Base-by-base conservation (phyloP, 2,888 invertebrate genomes). In the Epistrophella euchroma region DNA sequence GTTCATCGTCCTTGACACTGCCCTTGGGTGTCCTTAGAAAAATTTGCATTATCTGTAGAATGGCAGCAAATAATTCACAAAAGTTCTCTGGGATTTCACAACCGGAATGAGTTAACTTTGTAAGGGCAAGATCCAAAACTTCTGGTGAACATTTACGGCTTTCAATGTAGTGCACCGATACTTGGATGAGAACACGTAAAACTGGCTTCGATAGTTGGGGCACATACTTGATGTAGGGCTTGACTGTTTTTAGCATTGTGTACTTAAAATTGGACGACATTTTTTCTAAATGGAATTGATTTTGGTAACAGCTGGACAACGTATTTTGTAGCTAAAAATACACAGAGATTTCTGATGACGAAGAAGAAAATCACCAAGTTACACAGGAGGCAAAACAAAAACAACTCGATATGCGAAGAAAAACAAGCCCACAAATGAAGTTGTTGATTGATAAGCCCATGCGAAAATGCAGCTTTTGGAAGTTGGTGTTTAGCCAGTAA, bases 41-140 rank as follows among this genome's bases (percentile, higher is more conserved):
- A 62, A 92, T 90, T 90, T 92, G 93, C 89, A 94, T 91, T 89
- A 94, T 93, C 76, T 91, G 91, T 60, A 93, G 90, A 50, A 94
- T 90, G 22, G 93, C 93, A 4, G 93, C 92, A 88, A 93, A 94
- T 72, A 94, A 91, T 89, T 94, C 93, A 78, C 93, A 93, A 81
- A 94, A 91, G 82, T 93, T 91, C 64, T 91, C 91, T 15, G 93
- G 93, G 47, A 92, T 91, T 82, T 91, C 90, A 75, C 91, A 91
- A 0, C 92, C 92, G n/a, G 91, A 90, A 88, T 92, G 91, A 76
- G 91, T 91, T 6, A 93, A 87, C 88, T 92, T 92, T 60, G 91
- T 92, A 25, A 92, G 87, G 17, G 93, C 92, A 58, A 92, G 88
- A 55, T 92, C 92, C 40, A 93, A 88, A 0, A 92, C 92, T 76